Evolutionary conservation across 2,113 vertebrate species (phyloP).

Genomic region (Myotis brandtii): DNA sequence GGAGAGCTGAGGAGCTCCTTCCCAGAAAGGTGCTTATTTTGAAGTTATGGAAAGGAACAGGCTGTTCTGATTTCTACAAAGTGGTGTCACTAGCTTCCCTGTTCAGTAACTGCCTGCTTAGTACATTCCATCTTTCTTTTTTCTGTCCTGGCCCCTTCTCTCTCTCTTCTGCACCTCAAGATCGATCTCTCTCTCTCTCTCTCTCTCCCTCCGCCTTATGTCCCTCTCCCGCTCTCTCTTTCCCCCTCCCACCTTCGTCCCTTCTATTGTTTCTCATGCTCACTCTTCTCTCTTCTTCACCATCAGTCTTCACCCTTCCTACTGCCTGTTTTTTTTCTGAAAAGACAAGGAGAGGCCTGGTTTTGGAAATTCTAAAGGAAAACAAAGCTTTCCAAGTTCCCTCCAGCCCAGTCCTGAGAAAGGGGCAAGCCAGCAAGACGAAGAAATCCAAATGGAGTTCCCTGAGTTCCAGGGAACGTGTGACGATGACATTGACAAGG

Average conservation of each 20-base stretch:
- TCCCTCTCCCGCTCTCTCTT: accelerated
- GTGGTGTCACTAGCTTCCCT: constrained; percentile 49
- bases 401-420: constrained; percentile 17
- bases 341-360: not conserved
- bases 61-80: constrained; percentile 56
- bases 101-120: constrained; percentile 38
- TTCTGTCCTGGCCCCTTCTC: not conserved
- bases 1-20: not conserved
- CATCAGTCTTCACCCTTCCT: constrained; percentile 22
- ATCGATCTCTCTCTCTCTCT: not conserved
- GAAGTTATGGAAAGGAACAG: constrained; percentile 69
- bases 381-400: constrained; percentile 4
- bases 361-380: constrained; percentile 53
- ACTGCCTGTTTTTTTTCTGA: constrained; percentile 28
- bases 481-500: not conserved
- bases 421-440: not conserved
- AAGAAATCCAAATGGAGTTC: constrained; percentile 10
- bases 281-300: not conserved
- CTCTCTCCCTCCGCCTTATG: not conserved
- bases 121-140: constrained; percentile 3
- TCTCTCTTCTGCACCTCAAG: not conserved
- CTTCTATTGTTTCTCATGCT: not conserved
- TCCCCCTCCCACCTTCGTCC: not conserved
- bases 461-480: not conserved
- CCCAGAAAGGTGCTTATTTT: constrained; percentile 63